Evolutionary conservation across 2,888 invertebrate species (phyloP), one percentile per base, ranked within the genome.

Genomic region (Patella caerulea): DNA sequence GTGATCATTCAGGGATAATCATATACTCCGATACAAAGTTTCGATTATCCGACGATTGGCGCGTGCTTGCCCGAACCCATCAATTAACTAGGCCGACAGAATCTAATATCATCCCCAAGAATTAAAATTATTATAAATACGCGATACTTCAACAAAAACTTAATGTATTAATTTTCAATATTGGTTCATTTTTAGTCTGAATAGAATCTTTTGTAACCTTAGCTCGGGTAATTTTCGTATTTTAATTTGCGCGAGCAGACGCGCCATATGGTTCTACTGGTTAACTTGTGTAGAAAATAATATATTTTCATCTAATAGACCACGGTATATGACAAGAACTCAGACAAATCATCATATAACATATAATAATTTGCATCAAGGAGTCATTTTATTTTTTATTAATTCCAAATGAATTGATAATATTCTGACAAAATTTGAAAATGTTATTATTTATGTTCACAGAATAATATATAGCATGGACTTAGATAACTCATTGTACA

Each of bases 101-200:
- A 24, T 24, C 65, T 24, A 65, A 65, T 24, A 65, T 65, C 19
- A 24, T 24, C 19, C 24, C 65, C 19, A 24, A 65, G 24, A 65
- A 24, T 65, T 65, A 65, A 65, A 19, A 65, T 65, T 65, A 65
- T 12, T 65, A 65, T 19, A 65, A 65, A 65, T 65, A 65, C 24
- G 24, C 24, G 65, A 65, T 65, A 65, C 65, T 65, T 65, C 19
- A 65, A 65, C 45, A 45, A 65, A 65, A 65, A 65, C 24, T 24
- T 65, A 65, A 65, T 65, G 65, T 65, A 65, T 65, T 65, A 65
- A 65, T 65, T 65, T 65, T 65, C 65, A 65, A 65, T 65, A 65
- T 65, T 65, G 65, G 65, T 65, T 65, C 65, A 24, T 65, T 24
- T 65, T 65, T 24, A 24, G 19, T 65, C 24, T 24, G 24, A 24